Evolutionary conservation across 1,140 invertebrate genomes (phyloP), one percentile per base, ranked within the genome.

Genomic region (Euura saliciscinereae): DNA sequence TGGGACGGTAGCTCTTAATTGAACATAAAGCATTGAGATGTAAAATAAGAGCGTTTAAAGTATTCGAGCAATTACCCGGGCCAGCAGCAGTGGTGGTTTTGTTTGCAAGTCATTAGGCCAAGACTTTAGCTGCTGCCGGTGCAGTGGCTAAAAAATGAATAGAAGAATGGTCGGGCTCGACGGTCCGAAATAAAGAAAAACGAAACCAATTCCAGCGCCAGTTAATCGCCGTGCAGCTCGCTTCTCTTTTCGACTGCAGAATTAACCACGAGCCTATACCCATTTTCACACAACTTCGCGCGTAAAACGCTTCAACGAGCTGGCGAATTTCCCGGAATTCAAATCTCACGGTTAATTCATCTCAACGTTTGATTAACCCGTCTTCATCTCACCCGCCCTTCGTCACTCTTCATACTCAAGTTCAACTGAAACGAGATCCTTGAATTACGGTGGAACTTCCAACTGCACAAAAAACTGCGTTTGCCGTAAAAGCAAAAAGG

Each of bases 101-200:
- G 77, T 80, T 83, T 77, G 78, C 77, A 77, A 81, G 77, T 80
- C 76, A 78, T 83, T 80, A 79, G 82, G 77, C 72, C 76, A 71
- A 78, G 76, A 81, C 74, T 81, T 78, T 76, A 76, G 80, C 81
- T 66, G 75, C 28, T 28, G 28, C 28, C 1, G 28, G 28, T 28
- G 28, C 28, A 28, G 28, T 8, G 70, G 77, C 78, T 79, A 80
- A 81, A 79, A 78, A 80, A 80, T 80, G 79, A 78, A 74, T 76
- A 80, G 73, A 71, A 73, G 71, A 75, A 80, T 75, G 73, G 13
- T 59, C 51, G 76, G 75, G 72, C 72, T 66, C 75, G 70, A 71
- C 66, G 77, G 75, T 76, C 69, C 73, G 80, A 82, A 79, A 79
- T 75, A 75, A 59, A n/a, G 79, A 28, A 78, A 76, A 79, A 71